Base-by-base conservation (phyloP, 30 jellyfish, hydroid and myxozoan genomes). In the Cassiopea xamachana region DNA sequence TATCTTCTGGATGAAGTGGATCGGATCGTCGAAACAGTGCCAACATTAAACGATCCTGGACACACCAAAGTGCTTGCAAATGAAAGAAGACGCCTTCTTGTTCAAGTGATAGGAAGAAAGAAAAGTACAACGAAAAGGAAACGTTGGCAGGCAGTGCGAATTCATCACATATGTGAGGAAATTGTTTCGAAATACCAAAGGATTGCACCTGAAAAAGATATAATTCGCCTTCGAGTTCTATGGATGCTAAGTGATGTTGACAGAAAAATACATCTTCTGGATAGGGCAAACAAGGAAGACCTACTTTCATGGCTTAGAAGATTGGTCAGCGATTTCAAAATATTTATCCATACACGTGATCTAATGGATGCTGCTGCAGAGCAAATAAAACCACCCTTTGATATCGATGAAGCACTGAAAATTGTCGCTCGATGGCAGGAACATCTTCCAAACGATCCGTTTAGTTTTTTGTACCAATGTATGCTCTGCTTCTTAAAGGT, bases 1-100 rank as follows among this genome's bases (percentile, higher is more conserved):
- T 77, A 17, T 43, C 75, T 87, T 1, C 79, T 87, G 19, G 94
- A 87, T 79, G 80, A 48, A 87, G 81, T 87, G 19, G 94, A 87
- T 51, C 90, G 59, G 59, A 87, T 87, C 43, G 94, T 87, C n/a
- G 78, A 64, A 46, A 70, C 94, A 17, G 90, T 87, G 49, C 90
- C 94, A 47, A 60, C 79, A 16, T 43, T 87, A 79, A 10, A 48
- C 59, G 85, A 77, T 49, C 94, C 90, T 49, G 85, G 46, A 45
- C 86, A 46, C 18, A 87, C 94, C 5, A 69, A 55, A 75, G 44
- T 44, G 39, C 48, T 62, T 49, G 94, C 94, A 47, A 87, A 77
- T 67, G 94, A 87, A 46, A 70, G 74, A 70, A 83, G 94, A 45
- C 61, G 79, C 2, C 60, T 43, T 49, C 87, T 86, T 75, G 16